phyloP scores from a whole-genome alignment of 2,888 invertebrate species.

The Lobophora halterata region DNA sequence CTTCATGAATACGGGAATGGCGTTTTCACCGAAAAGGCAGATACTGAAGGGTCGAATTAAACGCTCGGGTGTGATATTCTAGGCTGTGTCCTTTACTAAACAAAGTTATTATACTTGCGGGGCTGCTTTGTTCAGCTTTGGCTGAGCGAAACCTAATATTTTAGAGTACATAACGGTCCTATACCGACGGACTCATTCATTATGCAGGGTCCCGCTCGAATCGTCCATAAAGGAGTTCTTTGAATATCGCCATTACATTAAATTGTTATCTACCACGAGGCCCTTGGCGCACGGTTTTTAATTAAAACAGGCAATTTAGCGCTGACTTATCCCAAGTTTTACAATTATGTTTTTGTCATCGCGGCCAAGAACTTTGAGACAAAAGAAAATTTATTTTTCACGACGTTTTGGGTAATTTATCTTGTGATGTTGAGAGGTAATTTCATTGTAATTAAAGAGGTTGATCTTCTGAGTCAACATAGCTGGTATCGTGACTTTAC shows the following conservation, averaged over 20 bases:
- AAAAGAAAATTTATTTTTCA: constrained; percentile 43
- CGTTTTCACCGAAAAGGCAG: constrained; percentile 29
- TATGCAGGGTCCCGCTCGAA: constrained; percentile 59
- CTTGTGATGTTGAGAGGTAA: constrained; percentile 26
- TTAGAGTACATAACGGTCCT: constrained; percentile 23
- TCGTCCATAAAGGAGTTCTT: constrained; percentile 63
- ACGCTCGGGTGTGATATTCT: constrained; percentile 33
- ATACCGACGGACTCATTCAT: constrained; percentile 50
- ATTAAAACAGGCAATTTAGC: constrained; percentile 70
- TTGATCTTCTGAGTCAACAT: constrained; percentile 8
- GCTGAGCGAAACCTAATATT: constrained; percentile 29
- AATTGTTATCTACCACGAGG: constrained; percentile 66
- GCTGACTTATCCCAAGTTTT: constrained; percentile 59
- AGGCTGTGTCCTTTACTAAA: constrained; percentile 32
- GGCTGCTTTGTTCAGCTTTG: constrained; percentile 27
- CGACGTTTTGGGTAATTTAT: constrained; percentile 32
- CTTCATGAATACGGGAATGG: constrained; percentile 42
- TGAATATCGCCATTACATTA: constrained; percentile 66
- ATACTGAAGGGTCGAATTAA: constrained; percentile 31
- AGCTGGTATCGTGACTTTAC: no score
- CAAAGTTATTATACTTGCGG: constrained; percentile 33
- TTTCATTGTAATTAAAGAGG: constrained; percentile 23
- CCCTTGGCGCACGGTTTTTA: constrained; percentile 64
- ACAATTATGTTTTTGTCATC: constrained; percentile 59
- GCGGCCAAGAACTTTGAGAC: constrained; percentile 43